Conservation (phyloP, 1,140 invertebrate genomes). For the Drosophila prosaltans region DNA sequence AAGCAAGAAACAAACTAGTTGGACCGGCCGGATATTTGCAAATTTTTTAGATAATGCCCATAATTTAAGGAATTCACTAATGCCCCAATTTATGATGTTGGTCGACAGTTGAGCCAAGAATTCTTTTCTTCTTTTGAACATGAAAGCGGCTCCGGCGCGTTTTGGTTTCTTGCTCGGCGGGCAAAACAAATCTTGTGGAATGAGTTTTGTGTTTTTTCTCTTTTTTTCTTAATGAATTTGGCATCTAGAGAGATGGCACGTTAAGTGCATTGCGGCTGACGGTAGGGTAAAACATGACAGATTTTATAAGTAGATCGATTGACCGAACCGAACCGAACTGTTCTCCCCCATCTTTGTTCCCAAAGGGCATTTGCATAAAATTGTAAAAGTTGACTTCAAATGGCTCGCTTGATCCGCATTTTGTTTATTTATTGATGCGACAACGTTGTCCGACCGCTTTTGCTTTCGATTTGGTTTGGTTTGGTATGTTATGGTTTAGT, state of each 20-base stretch:
- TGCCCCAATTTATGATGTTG: conserved; percentile 70
- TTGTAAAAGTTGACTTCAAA: conserved; percentile 35
- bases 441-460: conserved; percentile 60
- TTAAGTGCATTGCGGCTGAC: neutral
- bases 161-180: neutral
- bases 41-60: conserved; percentile 55
- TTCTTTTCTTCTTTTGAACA: conserved; percentile 41
- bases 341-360: conserved; percentile 7
- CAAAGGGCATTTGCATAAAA: conserved; percentile 67
- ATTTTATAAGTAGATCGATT: conserved; percentile 69
- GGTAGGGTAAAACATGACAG: conserved; percentile 30
- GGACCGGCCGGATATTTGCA: conserved; percentile 45
- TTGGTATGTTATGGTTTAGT: neutral
- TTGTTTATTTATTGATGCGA: conserved; percentile 74
- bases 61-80: conserved; percentile 65
- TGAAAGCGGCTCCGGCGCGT: conserved; percentile 48
- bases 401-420: conserved; percentile 39
- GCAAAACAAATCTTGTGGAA: neutral
- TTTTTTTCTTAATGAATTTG: neutral
- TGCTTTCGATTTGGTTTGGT: neutral
- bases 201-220: neutral
- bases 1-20: conserved; percentile 67
- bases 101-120: conserved; percentile 36
- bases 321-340: conserved; percentile 23
- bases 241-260: neutral